Evolutionary conservation across 2,113 vertebrate genomes (phyloP), one percentile per base, ranked within the genome.

Genomic region (Daubentonia madagascariensis): DNA sequence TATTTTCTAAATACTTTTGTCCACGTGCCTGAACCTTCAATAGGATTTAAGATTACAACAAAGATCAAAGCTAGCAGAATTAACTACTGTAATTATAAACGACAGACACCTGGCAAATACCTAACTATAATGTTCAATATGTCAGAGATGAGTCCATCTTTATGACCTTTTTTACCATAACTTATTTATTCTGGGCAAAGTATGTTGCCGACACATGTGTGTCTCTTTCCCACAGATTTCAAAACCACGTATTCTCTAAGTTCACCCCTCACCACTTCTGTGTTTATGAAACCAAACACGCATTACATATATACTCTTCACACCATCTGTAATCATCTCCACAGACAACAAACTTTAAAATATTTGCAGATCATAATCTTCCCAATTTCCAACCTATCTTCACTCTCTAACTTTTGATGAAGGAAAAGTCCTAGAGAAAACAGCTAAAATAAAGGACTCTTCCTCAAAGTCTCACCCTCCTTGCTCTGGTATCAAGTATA

Each of bases 271-370:
- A 54, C 16, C 1, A 61, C 25, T 18, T 88, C 11, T 28, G 5
- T 89, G 25, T 40, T 81, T 72, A 16, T 52, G 9, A 76, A 93
- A 12, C 35, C 65, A 52, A 85, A 23, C 35, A 43, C 10, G 12
- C 2, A n/a, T 10, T 25, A 13, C 2, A 0, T 10, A 16, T 22
- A 40, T 9, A 22, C 3, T 37, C 30, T 78, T 67, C 23, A 23
- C 13, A 23, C 40, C 5, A 79, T 35, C 17, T 59, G 16, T 3
- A 72, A 37, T 43, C 10, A 43, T 79, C 1, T 37, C 37, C 1
- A 35, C 22, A 25, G 23, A 22, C 35, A 88, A 37, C 32, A 61
- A 59, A 37, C 2, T 2, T 14, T 59, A 18, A 57, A 73, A 61
- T 13, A 40, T 40, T 72, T 37, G 32, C 48, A 89, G 35, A 25